Base-by-base conservation (phyloP, 2,113 vertebrate species). In the Carassius carassius region DNA sequence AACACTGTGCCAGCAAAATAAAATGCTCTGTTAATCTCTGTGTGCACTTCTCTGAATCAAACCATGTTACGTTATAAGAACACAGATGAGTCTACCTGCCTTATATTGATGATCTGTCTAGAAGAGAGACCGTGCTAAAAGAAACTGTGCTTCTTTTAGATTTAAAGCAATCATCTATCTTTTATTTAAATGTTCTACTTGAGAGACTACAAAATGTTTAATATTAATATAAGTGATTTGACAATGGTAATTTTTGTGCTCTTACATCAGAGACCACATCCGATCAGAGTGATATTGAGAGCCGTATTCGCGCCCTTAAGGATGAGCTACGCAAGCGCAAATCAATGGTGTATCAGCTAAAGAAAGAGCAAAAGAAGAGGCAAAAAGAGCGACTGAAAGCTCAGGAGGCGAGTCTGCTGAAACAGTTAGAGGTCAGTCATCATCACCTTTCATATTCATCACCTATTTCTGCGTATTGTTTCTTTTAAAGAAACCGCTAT, bases 281-380 rank as follows among this genome's bases (percentile, higher is more conserved):
- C 86, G 97, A 99, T 92, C 98, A 98, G 92, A 99, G 97, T 87
- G 97, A 99, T 87, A 96, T 99, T 13, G 97, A 99, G 93, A 94
- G 94, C 85, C 96, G 98, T 63, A 98, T 99, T 90, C 93, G 93
- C 77, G 96, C 97, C 78, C 92, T 99, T 78, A 98, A 97, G 90
- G 96, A 97, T 85, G 96, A 99, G 75, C 94, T 99, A 6, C 92
- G 93, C 37, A 97, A 97, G 81, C 95, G 97, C 70, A 99, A 97
- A 87, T 95, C 95, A 17, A 95, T 97, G 87, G 98, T 97, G 85
- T 94, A 96, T 85, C 96, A 97, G 87, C 91, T 99, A 88, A 99
- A 97, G 90, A 98, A 96, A 89, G 98, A 99, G 87, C 98, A 99
- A 92, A 98, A 95, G 37, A 98, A 96, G 91, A 95, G 98, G 37